Conservation (phyloP, 2,888 invertebrate genomes). For the Hyposoter didymator region DNA sequence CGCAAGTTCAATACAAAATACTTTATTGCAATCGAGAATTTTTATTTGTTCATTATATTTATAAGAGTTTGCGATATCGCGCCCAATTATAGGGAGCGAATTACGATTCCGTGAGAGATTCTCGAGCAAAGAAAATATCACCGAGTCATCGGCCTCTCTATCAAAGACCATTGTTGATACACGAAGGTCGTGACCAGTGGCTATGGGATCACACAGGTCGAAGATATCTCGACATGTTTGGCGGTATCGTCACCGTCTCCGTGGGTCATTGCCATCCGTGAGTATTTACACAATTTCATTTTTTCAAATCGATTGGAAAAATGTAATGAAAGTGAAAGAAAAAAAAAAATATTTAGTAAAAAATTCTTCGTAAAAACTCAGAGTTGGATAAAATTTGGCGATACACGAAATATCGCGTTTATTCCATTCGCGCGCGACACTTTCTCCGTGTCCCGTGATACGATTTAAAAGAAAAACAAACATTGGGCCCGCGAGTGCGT, state of each 20-base stretch:
- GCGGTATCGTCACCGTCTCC: conserved; percentile 98
- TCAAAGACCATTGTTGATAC: conserved; percentile 92
- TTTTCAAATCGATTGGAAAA: background rate
- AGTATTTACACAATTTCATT: conserved; percentile 84
- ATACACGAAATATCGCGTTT: background rate
- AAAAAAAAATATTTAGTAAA: too few species aligned
- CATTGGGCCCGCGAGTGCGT: background rate
- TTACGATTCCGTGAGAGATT: conserved; percentile 86
- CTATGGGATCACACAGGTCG: conserved; percentile 94
- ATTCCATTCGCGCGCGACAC: background rate
- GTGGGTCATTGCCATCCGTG: conserved; percentile 99
- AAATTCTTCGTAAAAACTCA: too few species aligned
- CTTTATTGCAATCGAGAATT: conserved; percentile 1
- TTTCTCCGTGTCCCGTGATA: conserved; percentile 1
- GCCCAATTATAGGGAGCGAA: conserved; percentile 86
- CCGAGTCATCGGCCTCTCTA: conserved; percentile 91
- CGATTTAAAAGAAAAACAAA: background rate
- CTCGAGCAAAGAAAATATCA: conserved; percentile 88
- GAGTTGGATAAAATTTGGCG: background rate
- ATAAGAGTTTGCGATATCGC: background rate
- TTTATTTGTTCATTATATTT: background rate
- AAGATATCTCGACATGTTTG: conserved; percentile 97
- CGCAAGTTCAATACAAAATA: conserved; percentile 58
- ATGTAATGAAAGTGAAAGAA: too few species aligned
- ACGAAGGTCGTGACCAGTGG: conserved; percentile 96